phyloP scores from a whole-genome alignment of 2,113 vertebrate genomes.

The Cyprinodon variegatus region DNA sequence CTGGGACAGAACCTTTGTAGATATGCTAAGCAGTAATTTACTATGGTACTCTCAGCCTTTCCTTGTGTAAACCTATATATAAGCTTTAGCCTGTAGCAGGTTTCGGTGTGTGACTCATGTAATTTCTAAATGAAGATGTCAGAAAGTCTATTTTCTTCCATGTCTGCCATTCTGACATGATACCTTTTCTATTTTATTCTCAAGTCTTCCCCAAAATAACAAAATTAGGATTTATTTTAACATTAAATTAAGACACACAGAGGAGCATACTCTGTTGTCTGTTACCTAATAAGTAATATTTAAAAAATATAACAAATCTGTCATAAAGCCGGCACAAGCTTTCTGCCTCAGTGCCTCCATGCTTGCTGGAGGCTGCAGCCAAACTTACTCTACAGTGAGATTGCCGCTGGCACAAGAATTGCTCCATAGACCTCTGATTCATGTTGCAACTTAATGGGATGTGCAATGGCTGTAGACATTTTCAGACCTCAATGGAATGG shows the following conservation, averaged over 20 bases:
- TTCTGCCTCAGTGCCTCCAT: conserved; percentile 8
- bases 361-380: conserved; percentile 19
- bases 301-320: conserved; percentile 5
- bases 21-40: conserved; percentile 1
- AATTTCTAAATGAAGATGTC: conserved; percentile 4
- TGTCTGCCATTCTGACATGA: conserved; percentile 1
- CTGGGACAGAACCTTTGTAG: conserved; percentile 1
- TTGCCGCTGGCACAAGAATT: conserved; percentile 34
- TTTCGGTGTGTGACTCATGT: conserved; percentile 4
- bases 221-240: background rate
- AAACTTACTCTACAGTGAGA: conserved; percentile 39
- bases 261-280: rapidly evolving
- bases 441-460: conserved; percentile 44
- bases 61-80: background rate
- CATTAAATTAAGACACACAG: background rate
- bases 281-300: conserved; percentile 17
- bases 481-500: conserved; percentile 9
- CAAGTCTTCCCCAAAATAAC: background rate
- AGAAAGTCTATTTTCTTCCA: conserved; percentile 1
- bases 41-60: background rate
- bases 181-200: background rate
- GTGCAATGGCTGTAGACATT: conserved; percentile 25
- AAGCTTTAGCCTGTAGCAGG: background rate
- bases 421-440: conserved; percentile 31
- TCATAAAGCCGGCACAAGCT: conserved; percentile 12